Percentiles rank a stretch among this genome's conserved stretches.
Evolutionary conservation across 2,888 invertebrate genomes (phyloP).

Genomic region (Acleris holmiana): DNA sequence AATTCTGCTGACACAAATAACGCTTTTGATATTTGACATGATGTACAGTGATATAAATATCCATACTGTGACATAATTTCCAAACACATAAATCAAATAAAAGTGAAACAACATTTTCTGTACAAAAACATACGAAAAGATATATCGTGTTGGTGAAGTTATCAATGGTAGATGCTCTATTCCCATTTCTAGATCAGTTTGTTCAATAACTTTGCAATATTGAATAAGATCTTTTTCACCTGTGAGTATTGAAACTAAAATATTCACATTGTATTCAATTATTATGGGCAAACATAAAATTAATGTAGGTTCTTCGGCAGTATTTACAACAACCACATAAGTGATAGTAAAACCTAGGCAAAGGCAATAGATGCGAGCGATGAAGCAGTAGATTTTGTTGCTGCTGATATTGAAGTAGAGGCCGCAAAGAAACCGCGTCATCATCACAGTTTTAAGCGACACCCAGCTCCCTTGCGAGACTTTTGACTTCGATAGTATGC

Average conservation of each 20-base stretch:
- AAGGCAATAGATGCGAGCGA: conserved; percentile 6
- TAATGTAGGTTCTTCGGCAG: neutral
- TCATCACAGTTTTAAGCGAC: neutral
- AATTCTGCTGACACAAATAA: neutral
- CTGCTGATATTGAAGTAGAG: neutral
- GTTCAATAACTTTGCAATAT: neutral
- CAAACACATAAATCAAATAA: neutral
- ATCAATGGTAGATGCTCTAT: neutral
- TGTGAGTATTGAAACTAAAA: neutral
- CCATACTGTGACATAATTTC: neutral
- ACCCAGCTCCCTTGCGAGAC: neutral
- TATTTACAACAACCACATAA: too few relatives aligned
- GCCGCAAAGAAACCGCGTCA: neutral
- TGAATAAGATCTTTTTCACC: neutral
- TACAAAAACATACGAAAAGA: neutral
- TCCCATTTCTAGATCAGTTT: neutral
- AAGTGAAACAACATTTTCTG: neutral
- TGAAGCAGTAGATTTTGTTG: neutral
- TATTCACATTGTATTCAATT: neutral
- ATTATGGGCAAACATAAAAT: neutral
- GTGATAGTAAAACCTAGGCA: neutral
- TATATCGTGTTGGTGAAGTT: neutral
- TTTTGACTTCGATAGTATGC: neutral
- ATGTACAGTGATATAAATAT: neutral
- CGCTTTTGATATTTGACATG: neutral